Evolutionary conservation across 2,797 vertebrate genomes (phyloP).

Genomic region (Gymnothorax javanicus): DNA sequence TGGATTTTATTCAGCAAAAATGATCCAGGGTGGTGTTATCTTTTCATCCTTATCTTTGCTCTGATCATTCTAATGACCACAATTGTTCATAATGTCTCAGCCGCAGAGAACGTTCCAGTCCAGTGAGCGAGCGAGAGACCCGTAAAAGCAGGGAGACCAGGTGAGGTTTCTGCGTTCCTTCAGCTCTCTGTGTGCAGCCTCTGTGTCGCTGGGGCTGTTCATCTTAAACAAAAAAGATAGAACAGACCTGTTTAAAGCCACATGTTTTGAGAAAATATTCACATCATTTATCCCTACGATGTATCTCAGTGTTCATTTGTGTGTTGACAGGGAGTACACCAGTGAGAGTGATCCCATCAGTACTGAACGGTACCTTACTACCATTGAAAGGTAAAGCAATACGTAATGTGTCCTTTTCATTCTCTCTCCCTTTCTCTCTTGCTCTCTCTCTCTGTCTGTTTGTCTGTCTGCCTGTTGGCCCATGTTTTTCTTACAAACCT

Average conservation of each 20-base stretch:
- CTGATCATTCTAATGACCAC: conserved; percentile 3
- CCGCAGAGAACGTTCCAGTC: not conserved
- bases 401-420: not conserved
- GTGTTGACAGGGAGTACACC: conserved; percentile 35
- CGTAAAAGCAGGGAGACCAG: not conserved
- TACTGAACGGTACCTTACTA: not conserved
- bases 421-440: not conserved
- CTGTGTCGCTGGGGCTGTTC: not conserved
- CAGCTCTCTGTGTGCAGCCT: not conserved
- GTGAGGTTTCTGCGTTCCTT: not conserved
- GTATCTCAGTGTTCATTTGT: not conserved
- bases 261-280: not conserved
- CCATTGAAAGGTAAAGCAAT: not conserved
- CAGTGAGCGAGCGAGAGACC: not conserved
- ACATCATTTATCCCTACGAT: not conserved
- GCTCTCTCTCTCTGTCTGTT: not conserved
- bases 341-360: conserved; percentile 50
- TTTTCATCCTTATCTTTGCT: conserved; percentile 7
- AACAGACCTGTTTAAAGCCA: not conserved
- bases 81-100: conserved; percentile 1
- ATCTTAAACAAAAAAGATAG: not conserved
- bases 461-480: not conserved
- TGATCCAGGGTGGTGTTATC: no score
- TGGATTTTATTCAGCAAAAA: no score
- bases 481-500: not conserved